Evolutionary conservation across 1,140 invertebrate species (phyloP).

Genomic region (Marisa cornuarietis): DNA sequence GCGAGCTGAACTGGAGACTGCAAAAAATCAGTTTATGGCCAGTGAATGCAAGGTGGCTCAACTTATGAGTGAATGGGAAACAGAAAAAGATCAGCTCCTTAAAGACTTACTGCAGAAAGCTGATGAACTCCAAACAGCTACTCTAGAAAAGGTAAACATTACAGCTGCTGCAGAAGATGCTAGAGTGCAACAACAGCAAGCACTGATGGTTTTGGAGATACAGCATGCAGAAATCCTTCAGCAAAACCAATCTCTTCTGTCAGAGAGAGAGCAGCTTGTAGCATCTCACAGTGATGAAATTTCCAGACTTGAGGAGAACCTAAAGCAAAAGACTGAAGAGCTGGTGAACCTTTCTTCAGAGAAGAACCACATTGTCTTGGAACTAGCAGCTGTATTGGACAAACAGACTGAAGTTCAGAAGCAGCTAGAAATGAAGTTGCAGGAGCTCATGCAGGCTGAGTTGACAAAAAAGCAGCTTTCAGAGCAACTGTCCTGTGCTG

Average conservation of each 20-base stretch:
- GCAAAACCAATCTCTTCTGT: not conserved
- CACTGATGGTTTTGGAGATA: not conserved
- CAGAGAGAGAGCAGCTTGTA: conserved; percentile 8
- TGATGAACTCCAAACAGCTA: too few relatives aligned
- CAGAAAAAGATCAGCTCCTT: too few relatives aligned
- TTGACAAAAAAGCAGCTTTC: not conserved
- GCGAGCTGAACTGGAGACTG: too few relatives aligned
- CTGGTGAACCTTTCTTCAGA: not conserved
- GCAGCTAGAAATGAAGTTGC: not conserved
- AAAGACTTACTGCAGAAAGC: too few relatives aligned
- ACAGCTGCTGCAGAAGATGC: too few relatives aligned
- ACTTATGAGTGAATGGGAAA: too few relatives aligned
- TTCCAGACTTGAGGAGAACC: not conserved
- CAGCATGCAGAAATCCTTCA: conserved; percentile 5
- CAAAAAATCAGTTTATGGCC: too few relatives aligned
- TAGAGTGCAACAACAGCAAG: too few relatives aligned
- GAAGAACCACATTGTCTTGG: conserved; percentile 8
- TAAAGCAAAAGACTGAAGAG: conserved; percentile 12
- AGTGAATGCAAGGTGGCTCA: too few relatives aligned
- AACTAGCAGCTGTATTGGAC: not conserved
- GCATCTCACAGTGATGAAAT: not conserved
- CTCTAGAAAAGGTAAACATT: too few relatives aligned
- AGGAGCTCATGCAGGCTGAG: not conserved
- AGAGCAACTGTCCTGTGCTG: too few relatives aligned
- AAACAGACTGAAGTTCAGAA: not conserved